Conservation (phyloP, 2,113 vertebrate genomes). For the Riparia riparia region DNA sequence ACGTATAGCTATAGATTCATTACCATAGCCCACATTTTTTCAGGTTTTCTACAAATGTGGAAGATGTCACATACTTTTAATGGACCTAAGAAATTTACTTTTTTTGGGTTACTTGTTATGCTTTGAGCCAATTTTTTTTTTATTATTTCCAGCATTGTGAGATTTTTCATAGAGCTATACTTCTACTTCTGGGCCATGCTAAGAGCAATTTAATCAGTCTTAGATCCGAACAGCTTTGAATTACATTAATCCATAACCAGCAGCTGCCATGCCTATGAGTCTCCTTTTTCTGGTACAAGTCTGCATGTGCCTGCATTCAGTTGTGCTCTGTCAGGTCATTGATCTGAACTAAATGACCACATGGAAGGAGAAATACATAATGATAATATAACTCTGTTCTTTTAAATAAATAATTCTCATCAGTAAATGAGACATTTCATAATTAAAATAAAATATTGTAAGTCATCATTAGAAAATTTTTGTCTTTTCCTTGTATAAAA, state of each 20-base stretch:
- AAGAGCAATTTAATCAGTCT: background rate
- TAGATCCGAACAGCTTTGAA: background rate
- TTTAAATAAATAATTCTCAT: background rate
- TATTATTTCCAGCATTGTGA: background rate
- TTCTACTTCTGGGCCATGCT: background rate
- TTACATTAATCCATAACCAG: background rate
- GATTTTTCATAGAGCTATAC: background rate
- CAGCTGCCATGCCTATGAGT: background rate
- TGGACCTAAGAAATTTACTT: background rate
- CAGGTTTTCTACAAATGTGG: background rate
- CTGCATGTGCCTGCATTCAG: background rate
- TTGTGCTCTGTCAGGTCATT: background rate
- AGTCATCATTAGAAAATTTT: background rate
- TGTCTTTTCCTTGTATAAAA: background rate
- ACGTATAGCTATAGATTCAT: background rate
- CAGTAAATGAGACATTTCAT: background rate
- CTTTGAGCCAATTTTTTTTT: background rate
- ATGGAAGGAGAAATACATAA: background rate
- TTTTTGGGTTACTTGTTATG: background rate
- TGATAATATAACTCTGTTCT: background rate
- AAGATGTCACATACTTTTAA: background rate
- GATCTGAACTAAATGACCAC: background rate
- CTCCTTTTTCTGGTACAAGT: background rate
- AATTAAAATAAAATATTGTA: background rate
- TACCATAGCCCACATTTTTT: background rate